Evolutionary conservation across 2,113 vertebrate genomes (phyloP).

Genomic region (Pandion haliaetus): DNA sequence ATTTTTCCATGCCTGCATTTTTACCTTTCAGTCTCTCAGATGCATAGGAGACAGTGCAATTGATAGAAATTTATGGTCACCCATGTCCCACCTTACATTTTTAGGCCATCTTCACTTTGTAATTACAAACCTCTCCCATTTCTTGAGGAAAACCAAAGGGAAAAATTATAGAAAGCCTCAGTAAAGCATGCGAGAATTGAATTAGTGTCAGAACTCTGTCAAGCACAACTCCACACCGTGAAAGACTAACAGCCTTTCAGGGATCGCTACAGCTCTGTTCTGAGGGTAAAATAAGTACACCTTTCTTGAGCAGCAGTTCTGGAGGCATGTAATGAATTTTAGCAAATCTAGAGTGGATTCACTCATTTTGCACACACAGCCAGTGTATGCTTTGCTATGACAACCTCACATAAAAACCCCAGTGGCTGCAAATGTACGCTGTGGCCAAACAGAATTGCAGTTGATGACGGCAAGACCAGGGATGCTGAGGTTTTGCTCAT

Average conservation of each 20-base stretch:
- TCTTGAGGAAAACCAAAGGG: not conserved
- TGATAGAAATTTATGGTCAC: not conserved
- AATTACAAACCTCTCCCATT: not conserved
- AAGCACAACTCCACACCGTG: not conserved
- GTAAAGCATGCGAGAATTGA: not conserved
- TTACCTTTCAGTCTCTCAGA: not conserved
- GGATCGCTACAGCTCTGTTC: not conserved
- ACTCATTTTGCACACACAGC: not conserved
- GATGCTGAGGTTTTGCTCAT: not conserved
- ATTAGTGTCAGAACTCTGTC: not conserved
- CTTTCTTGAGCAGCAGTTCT: not conserved
- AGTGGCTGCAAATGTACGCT: not conserved
- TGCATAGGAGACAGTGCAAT: not conserved
- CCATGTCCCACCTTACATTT: not conserved
- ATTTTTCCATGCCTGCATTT: not conserved
- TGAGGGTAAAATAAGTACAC: not conserved
- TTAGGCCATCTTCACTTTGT: not conserved
- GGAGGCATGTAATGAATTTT: not conserved
- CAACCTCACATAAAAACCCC: not conserved
- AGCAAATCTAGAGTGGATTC: not conserved
- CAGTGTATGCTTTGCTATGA: not conserved
- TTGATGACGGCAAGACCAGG: not conserved
- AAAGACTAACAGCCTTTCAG: not conserved
- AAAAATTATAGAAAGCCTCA: not conserved
- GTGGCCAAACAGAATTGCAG: not conserved